These are phyloP conservation scores for Bilobella aurantiaca DNA, from an alignment of 1,140 invertebrate species.

Conservation along the genomic window DNA sequence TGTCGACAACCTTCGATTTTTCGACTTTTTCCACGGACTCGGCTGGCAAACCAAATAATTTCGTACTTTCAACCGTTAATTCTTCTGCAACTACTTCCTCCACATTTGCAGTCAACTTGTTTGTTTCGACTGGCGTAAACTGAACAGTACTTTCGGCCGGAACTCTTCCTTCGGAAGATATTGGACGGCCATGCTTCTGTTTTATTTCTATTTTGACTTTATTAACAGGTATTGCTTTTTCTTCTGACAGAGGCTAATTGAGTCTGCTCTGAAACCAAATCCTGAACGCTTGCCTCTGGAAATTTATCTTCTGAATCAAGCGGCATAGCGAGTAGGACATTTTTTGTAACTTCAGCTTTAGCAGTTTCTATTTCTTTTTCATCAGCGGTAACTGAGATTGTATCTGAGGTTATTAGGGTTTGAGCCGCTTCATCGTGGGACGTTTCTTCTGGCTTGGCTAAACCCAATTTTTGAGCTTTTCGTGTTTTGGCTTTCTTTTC, in stretches of 20 bases:
- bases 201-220: background rate
- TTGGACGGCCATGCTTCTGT: background rate
- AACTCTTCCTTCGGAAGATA: background rate
- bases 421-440: background rate
- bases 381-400: background rate
- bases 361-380: background rate
- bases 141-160: background rate
- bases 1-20: too few relatives aligned
- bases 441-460: background rate
- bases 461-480: background rate
- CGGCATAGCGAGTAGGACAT: constrained; percentile 2
- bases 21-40: too few relatives aligned
- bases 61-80: too few relatives aligned
- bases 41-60: too few relatives aligned
- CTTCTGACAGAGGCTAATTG: background rate
- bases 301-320: constrained; percentile 9
- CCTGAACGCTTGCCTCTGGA: background rate
- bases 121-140: background rate
- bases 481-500: constrained; percentile 3
- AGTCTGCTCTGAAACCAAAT: background rate
- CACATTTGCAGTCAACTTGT: background rate
- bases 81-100: background rate
- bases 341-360: background rate
- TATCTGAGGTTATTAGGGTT: background rate
- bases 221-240: background rate